A percentile compares a stretch with the other conserved stretches of the same genome.
These are phyloP conservation scores for Gymnorhina tibicen DNA, from an alignment of 2,113 vertebrate species.

Conservation along the genomic window DNA sequence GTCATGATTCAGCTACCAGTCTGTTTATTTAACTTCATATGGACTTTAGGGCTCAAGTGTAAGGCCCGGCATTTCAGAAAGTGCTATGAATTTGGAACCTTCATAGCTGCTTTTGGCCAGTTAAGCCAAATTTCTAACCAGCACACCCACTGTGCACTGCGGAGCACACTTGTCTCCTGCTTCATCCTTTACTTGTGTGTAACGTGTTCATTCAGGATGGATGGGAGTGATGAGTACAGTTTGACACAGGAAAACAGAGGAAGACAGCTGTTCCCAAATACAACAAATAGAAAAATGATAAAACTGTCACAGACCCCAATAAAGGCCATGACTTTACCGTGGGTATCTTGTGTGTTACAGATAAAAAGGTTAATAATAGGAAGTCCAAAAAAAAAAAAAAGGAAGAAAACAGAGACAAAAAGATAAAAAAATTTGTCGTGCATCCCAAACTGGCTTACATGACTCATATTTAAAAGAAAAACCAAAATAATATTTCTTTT, in stretches of 20 bases:
- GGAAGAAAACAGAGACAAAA: neutral
- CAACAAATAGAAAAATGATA: neutral
- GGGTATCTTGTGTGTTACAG: neutral
- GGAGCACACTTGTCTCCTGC: neutral
- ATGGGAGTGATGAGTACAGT: fast-evolving
- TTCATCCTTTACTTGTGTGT: neutral
- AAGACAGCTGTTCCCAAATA: neutral
- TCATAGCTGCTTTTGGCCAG: neutral
- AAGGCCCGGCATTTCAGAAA: neutral
- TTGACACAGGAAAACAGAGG: neutral
- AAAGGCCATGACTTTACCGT: neutral
- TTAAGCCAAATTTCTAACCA: neutral
- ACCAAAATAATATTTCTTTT: neutral
- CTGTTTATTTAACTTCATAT: neutral
- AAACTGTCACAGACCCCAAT: neutral
- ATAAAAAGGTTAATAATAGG: neutral
- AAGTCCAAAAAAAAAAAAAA: neutral
- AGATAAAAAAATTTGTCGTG: neutral
- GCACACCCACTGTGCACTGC: neutral
- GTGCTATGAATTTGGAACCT: neutral
- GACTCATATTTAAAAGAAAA: neutral
- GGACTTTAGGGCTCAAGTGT: neutral
- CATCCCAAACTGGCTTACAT: neutral
- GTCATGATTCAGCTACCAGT: neutral
- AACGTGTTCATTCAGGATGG: fast-evolving